phyloP scores from a whole-genome alignment of 1,140 invertebrate species.

The Aplysia californica region DNA sequence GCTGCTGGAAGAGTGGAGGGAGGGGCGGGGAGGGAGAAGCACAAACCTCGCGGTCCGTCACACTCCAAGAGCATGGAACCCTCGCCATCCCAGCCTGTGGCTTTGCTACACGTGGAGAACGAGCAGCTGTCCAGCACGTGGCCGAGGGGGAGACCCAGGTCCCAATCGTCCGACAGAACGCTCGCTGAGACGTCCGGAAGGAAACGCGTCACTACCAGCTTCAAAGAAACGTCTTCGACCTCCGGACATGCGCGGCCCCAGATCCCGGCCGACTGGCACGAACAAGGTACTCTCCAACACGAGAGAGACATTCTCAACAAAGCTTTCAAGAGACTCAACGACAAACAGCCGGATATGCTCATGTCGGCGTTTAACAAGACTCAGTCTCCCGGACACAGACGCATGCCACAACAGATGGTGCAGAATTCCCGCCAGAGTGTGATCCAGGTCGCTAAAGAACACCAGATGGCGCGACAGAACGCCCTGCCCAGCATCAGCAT shows the following conservation, averaged over 20 bases:
- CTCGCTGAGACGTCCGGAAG: background rate
- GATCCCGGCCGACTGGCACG: slow-evolving; percentile 1
- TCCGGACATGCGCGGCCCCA: background rate
- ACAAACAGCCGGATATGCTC: background rate
- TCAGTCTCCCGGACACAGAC: background rate
- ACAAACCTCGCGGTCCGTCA: background rate
- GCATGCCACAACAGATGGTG: background rate
- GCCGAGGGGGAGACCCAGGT: slow-evolving; percentile 7
- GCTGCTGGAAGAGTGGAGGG: background rate
- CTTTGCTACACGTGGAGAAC: slow-evolving; percentile 17
- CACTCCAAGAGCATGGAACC: slow-evolving; percentile 14
- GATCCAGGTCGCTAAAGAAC: slow-evolving; percentile 18
- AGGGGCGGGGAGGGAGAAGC: background rate
- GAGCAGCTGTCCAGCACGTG: slow-evolving; percentile 27
- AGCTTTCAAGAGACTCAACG: background rate
- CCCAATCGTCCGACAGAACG: background rate
- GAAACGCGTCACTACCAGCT: background rate
- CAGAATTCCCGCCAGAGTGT: slow-evolving; percentile 21
- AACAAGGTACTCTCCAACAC: background rate
- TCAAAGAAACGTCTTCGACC: background rate
- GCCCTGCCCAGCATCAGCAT: slow-evolving; percentile 16
- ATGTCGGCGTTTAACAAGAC: background rate
- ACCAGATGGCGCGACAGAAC: background rate
- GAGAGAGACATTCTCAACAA: slow-evolving; percentile 11
- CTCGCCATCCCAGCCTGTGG: background rate